Conservation (phyloP, 1,140 invertebrate species). For the Schlechtendalia chinensis region DNA sequence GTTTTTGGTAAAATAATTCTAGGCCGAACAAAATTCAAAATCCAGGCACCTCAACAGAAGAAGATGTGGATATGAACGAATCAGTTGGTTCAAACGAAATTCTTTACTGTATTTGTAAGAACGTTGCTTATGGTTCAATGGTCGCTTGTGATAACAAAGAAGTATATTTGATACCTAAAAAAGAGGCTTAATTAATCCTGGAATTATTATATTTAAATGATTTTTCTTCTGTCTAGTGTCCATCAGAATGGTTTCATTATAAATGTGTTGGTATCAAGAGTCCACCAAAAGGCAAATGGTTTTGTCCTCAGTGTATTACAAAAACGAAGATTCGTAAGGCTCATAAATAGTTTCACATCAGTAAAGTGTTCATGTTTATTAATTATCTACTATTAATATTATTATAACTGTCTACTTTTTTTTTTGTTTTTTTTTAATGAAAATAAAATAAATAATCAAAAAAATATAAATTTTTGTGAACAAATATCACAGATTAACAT, state of each 20-base stretch:
- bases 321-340: slow-evolving; percentile 75
- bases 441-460: too few relatives aligned
- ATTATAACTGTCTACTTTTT: too few relatives aligned
- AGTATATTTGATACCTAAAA: slow-evolving; percentile 62
- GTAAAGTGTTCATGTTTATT: too few relatives aligned
- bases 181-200: too few relatives aligned
- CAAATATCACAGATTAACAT: too few relatives aligned
- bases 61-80: neutral
- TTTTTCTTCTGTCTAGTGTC: slow-evolving; percentile 67
- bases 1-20: neutral
- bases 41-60: neutral
- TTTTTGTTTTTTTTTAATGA: too few relatives aligned
- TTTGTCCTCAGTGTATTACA: slow-evolving; percentile 82
- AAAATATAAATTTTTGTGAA: too few relatives aligned
- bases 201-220: too few relatives aligned
- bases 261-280: slow-evolving; percentile 93
- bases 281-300: slow-evolving; percentile 97
- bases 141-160: slow-evolving; percentile 97
- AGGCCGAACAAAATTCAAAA: neutral
- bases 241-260: slow-evolving; percentile 98
- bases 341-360: neutral
- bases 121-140: slow-evolving; percentile 98
- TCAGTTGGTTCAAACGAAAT: slow-evolving; percentile 81
- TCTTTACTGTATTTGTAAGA: slow-evolving; percentile 95
- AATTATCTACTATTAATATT: too few relatives aligned